Base-by-base conservation (phyloP, 2,888 invertebrate species). In the Vanessa cardui region DNA sequence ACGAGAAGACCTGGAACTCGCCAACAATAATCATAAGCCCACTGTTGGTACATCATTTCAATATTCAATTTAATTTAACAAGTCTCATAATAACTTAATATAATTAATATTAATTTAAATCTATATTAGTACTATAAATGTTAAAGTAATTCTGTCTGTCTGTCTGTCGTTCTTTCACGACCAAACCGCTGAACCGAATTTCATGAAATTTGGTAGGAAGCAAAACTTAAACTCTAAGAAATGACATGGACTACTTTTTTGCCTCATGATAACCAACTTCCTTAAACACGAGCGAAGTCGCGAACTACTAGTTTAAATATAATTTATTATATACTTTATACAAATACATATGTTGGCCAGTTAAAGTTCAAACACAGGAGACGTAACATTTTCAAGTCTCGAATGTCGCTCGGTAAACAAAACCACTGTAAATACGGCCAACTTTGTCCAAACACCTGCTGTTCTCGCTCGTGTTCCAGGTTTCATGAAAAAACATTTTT, bases 1-100 rank as follows among this genome's bases (percentile, higher is more conserved):
- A 69, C 78, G 79, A n/a, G 78, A 86, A 54, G 94, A 94, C 78
- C 85, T 89, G 18, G 94, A 94, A 73, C 83, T 87, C 69, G 87
- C 88, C 1, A 89, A 89, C 72, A 89, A 89, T 74, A 90, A 86
- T 76, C 86, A 86, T 69, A 89, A 89, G 79, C 88, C 85, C 80
- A 89, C 87, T 84, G 92, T 91, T 83, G 80, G 89, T 88, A 88
- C 67, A 72, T 69, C 45, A 63, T 68, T 68, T 71, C 33, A 54
- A n/a, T 26, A 52, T 62, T 15, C 4, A 49, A 54, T 7, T 31
- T n/a, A 21, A 16, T 54, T 16, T 26, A 54, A 16, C 16, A 54
- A 31, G 1, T 15, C 31, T 2, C 12, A 15, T 50, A 50, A 15
- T 21, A 26, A 21, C 2, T 16, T n/a, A n/a, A n/a, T n/a, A n/a